Base-by-base conservation (phyloP, 1,140 invertebrate species). In the Pachypsylla venusta region DNA sequence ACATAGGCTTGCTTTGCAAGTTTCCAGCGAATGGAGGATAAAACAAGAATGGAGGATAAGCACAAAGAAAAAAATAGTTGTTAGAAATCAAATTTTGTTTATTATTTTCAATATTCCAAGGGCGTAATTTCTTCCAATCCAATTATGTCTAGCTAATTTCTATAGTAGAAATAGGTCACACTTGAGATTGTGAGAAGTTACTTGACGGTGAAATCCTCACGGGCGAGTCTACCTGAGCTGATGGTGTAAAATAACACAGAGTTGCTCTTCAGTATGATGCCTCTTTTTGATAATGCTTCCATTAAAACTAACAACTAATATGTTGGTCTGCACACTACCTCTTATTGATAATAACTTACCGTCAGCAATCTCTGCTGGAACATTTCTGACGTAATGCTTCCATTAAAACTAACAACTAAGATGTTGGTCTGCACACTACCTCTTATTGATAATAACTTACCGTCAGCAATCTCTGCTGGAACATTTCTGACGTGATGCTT, bases 351-450 rank as follows among this genome's bases (percentile, higher is more conserved):
- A 60, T 53, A 25, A 62, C 70, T 66, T 27, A 85, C 75, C 56
- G 66, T 62, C 2, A 67, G 69, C 13, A 89, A 68, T 59, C 80
- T 74, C 1, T 75, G 39, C 57, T 76, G 71, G 58, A 89, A 78
- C n/a, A 79, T 70, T 56, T 63, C 67, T 1, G 80, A 72, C 0
- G 68, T 69, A 1, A 83, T 70, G 2, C 66, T 60, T 0, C 72
- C 68, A 55, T 75, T 70, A 1, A 87, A 70, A 14, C 79, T 71
- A 5, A 91, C 67, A 62, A 87, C 75, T 10, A 92, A 68, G 60
- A 93, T 92, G 66, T 93, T 93, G 1, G 84, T 84, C 60, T 90
- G 80, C 1, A 85, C 74, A 2, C 67, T 74, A 2, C 75, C 68
- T n/a, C n/a, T n/a, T n/a, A n/a, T n/a, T n/a, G n/a, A 25, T 24